Conservation (phyloP, 2,888 invertebrate species). For the Dicyrtomina minuta region DNA sequence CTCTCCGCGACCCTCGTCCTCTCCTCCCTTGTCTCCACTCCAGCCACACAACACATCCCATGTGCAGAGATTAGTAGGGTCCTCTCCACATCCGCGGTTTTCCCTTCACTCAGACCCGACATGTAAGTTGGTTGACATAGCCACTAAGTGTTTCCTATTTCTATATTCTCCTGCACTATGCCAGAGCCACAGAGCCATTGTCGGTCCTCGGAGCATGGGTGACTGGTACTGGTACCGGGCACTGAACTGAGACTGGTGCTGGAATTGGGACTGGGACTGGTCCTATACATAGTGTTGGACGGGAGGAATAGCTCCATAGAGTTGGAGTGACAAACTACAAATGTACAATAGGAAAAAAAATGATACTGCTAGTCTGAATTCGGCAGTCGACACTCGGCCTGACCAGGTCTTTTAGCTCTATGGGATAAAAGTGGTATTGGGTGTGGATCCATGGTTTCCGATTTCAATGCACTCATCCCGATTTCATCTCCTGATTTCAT, state of each 20-base stretch:
- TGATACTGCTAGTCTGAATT: neutral
- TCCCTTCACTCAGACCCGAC: no score
- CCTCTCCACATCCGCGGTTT: neutral
- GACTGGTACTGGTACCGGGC: no score
- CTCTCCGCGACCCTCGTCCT: neutral
- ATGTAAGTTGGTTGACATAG: no score
- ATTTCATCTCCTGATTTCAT: conserved; percentile 11
- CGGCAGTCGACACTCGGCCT: neutral
- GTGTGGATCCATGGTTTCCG: conserved; percentile 17
- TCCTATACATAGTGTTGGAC: no score
- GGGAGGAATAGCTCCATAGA: no score
- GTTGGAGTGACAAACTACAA: no score
- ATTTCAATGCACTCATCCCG: conserved; percentile 19
- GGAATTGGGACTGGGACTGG: no score
- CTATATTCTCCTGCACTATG: no score
- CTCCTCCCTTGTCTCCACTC: neutral
- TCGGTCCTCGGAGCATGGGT: no score
- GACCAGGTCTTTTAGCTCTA: neutral
- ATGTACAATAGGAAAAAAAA: neutral
- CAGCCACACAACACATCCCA: neutral
- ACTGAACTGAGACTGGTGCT: no score
- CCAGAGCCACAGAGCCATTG: no score
- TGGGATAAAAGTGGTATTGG: conserved; percentile 2
- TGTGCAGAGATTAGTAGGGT: neutral
- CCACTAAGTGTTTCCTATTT: no score